Percentiles rank a stretch among this genome's conserved stretches.
Conservation (phyloP, 2,888 invertebrate species). For the Pelosia muscerda region DNA sequence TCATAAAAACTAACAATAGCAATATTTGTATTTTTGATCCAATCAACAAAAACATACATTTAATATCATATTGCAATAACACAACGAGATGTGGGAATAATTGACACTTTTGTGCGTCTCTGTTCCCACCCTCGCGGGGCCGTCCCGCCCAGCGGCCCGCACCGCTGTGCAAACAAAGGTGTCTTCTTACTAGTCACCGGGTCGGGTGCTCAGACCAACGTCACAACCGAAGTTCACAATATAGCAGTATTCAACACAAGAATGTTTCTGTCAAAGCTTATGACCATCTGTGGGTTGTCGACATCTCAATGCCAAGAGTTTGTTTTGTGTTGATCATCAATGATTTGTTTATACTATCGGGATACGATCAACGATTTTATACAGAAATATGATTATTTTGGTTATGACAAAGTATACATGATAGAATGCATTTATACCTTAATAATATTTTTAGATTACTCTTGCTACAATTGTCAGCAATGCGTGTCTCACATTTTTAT, state of each 20-base stretch:
- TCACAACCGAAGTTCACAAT: slow-evolving; percentile 2
- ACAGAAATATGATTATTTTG: not conserved
- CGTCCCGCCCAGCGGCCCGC: slow-evolving; percentile 23
- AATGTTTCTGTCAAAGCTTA: not conserved
- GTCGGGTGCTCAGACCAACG: slow-evolving; percentile 6
- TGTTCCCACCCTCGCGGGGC: slow-evolving; percentile 19
- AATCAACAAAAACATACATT: slow-evolving; percentile 9
- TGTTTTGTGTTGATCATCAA: not conserved
- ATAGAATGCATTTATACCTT: not conserved
- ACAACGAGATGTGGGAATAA: slow-evolving; percentile 8
- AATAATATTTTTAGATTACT: not conserved
- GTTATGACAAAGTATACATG: not conserved
- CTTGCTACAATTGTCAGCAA: no score
- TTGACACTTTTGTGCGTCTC: not conserved
- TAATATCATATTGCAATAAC: slow-evolving; percentile 16
- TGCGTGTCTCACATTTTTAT: no score
- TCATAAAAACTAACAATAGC: not conserved
- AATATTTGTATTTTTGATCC: not conserved
- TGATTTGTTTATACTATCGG: slow-evolving; percentile 1
- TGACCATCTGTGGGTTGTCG: slow-evolving; percentile 5
- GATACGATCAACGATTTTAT: not conserved
- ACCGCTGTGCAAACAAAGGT: slow-evolving; percentile 48
- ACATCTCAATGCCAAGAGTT: not conserved
- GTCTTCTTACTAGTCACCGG: slow-evolving; percentile 43
- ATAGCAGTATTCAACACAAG: not conserved